Percentiles rank a stretch among this genome's conserved stretches.
Conservation (phyloP, 2,113 vertebrate species). For the Microtus richardsoni region DNA sequence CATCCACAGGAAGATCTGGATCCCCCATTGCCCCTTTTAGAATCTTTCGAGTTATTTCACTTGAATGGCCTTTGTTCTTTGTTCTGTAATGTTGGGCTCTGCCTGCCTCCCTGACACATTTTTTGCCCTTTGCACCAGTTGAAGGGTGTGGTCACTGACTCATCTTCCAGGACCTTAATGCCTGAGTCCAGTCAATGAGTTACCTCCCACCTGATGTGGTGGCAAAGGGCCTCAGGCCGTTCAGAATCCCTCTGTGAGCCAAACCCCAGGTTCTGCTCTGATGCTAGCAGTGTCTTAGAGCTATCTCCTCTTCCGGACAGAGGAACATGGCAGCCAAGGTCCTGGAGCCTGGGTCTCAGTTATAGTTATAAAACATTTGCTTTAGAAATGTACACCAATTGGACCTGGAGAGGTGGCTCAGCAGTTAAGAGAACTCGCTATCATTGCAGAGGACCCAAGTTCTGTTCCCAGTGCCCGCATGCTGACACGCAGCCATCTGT, state of each 20-base stretch:
- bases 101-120: slow-evolving; percentile 50
- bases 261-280: background rate
- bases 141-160: slow-evolving; percentile 66
- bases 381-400: background rate
- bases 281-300: background rate
- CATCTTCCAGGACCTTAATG: slow-evolving; percentile 4
- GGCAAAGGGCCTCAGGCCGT: background rate
- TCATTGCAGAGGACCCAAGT: background rate
- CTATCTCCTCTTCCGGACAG: background rate
- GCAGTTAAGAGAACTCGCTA: background rate
- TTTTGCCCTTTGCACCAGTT: slow-evolving; percentile 63
- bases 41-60: background rate
- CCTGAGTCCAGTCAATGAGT: slow-evolving; percentile 10
- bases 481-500: background rate
- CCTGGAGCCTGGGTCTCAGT: slow-evolving; percentile 12
- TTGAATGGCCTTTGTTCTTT: slow-evolving; percentile 57
- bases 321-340: background rate
- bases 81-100: background rate
- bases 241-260: background rate
- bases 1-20: background rate
- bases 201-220: slow-evolving; percentile 14
- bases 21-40: background rate
- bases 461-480: background rate
- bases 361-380: background rate
- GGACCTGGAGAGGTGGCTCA: background rate